Base-by-base conservation (phyloP, 2,113 vertebrate species). In the Baryphthengus martii region DNA sequence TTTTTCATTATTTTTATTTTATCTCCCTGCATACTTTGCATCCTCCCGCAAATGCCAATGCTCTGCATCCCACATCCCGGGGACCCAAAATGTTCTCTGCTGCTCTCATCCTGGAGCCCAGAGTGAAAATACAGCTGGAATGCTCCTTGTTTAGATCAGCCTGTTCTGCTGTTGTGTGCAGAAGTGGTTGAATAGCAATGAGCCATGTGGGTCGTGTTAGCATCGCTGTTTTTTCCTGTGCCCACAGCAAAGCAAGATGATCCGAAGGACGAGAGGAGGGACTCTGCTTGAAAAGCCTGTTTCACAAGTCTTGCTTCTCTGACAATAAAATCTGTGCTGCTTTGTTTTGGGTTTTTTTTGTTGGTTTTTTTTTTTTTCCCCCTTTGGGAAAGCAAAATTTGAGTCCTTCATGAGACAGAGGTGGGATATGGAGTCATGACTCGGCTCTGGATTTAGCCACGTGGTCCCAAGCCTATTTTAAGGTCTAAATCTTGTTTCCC, bases 141-240 rank as follows among this genome's bases (percentile, higher is more conserved):
- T 40, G 53, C 94, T 95, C 67, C 88, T 83, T 20, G 25, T 50
- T 85, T 19, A 8, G 92, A 97, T 96, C 95, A 96, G 96, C 79
- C 90, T 94, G 90, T 97, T 96, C 96, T 92, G 95, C 96, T 96
- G 95, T 3, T 84, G 92, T 56, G 58, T 94, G 96, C 95, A 94
- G 92, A 95, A 97, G 88, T 17, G 3, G 85, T 92, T 92, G 95
- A 97, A 95, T 96, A 95, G 95, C 93, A 87, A 91, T 82, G 91
- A 95, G 89, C 75, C 58, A 1, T 58, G 88, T 85, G 89, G 94
- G 92, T 93, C 92, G 55, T 33, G 58, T 70, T 26, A 82, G 85
- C 4, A 0, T 21, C 65, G 78, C 72, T n/a, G n/a, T n/a, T 92
- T 94, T 93, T 81, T 93, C 73, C 89, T 37, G 17, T 95, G 93